Evolutionary conservation across 2,113 vertebrate genomes (phyloP).

Genomic region (Diglossa brunneiventris): DNA sequence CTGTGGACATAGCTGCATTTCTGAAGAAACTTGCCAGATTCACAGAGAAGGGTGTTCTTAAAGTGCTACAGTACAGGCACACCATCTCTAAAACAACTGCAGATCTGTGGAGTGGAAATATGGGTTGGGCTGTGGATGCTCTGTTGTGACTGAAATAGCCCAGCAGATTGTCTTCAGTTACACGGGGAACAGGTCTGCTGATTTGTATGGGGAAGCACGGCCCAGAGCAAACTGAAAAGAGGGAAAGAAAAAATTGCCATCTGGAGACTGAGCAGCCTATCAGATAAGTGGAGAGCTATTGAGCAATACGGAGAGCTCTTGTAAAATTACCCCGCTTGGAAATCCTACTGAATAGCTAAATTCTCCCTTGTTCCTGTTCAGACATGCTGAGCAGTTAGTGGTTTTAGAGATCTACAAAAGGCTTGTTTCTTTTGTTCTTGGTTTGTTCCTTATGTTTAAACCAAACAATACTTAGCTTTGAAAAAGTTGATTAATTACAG

Average conservation of each 20-base stretch:
- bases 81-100: not conserved
- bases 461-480: not conserved
- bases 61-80: not conserved
- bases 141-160: not conserved
- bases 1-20: not conserved
- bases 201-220: not conserved
- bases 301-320: not conserved
- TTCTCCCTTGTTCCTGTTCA: not conserved
- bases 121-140: not conserved
- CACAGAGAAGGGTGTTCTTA: not conserved
- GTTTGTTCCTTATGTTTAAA: not conserved
- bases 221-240: not conserved
- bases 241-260: not conserved
- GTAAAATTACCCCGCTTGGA: not conserved
- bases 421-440: not conserved
- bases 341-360: not conserved
- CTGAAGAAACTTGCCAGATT: fast-evolving
- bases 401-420: not conserved
- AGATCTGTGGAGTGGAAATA: not conserved
- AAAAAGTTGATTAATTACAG: not conserved
- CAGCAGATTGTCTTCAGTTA: not conserved
- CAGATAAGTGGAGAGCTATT: not conserved
- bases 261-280: not conserved
- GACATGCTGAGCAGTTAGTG: not conserved
- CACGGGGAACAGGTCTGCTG: not conserved